These are phyloP conservation scores for Dipodomys merriami DNA, from an alignment of 2,113 vertebrate genomes.

Conservation along the genomic window DNA sequence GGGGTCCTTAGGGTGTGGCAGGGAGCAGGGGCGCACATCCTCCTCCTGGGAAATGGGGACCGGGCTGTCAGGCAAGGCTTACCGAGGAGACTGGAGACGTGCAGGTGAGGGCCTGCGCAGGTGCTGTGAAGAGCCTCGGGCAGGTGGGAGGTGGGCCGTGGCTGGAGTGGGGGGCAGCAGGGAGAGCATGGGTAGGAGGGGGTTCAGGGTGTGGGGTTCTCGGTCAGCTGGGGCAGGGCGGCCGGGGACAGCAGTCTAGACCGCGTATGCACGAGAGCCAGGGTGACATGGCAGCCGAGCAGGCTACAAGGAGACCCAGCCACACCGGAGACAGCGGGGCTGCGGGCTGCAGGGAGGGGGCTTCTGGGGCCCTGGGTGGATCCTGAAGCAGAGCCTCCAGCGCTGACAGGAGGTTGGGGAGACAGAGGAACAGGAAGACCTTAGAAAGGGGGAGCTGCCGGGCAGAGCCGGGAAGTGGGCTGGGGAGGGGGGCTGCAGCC, in stretches of 20 bases:
- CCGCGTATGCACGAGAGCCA: no score
- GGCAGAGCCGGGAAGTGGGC: background rate
- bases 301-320: no score
- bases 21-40: background rate
- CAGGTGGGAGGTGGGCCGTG: background rate
- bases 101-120: background rate
- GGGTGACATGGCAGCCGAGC: no score
- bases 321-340: no score
- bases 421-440: background rate
- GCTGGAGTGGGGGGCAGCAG: background rate
- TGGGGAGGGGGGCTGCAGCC: background rate
- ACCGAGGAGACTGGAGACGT: background rate
- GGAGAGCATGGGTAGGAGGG: background rate
- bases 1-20: no score
- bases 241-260: no score
- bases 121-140: background rate
- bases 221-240: background rate
- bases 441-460: background rate
- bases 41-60: no score
- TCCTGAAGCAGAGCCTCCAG: background rate
- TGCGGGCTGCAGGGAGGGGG: no score
- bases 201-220: background rate
- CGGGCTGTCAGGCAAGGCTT: no score
- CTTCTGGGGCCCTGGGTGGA: background rate
- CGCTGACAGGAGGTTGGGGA: background rate